Evolutionary conservation across 1,140 invertebrate species (phyloP).

Genomic region (Cydia pomonella): DNA sequence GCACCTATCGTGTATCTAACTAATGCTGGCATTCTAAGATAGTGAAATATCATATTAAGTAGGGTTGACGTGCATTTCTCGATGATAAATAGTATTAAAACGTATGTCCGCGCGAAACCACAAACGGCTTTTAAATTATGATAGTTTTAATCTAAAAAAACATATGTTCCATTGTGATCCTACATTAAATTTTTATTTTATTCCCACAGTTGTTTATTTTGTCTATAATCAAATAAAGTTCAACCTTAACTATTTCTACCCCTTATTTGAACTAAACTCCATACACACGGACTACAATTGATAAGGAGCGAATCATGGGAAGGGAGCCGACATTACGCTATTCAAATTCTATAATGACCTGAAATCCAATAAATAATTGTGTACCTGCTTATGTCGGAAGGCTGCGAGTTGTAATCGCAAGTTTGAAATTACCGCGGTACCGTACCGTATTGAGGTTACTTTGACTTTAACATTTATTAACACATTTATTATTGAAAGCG

Average conservation of each 20-base stretch:
- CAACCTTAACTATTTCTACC: neutral
- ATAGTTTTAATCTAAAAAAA: slow-evolving; percentile 40
- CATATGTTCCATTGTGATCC: slow-evolving; percentile 67
- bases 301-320: too few species aligned
- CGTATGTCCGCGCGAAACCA: slow-evolving; percentile 8
- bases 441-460: too few species aligned
- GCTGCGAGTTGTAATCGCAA: too few species aligned
- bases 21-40: slow-evolving; percentile 6
- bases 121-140: slow-evolving; percentile 34
- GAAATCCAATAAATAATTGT: too few species aligned
- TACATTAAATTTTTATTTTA: slow-evolving; percentile 76
- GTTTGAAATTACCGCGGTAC: too few species aligned
- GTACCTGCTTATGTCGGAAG: too few species aligned
- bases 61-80: slow-evolving; percentile 16
- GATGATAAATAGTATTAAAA: slow-evolving; percentile 19
- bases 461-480: too few species aligned
- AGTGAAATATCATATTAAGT: slow-evolving; percentile 6
- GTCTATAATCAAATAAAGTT: slow-evolving; percentile 34
- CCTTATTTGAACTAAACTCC: too few species aligned
- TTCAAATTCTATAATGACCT: too few species aligned
- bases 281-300: too few species aligned
- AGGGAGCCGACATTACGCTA: too few species aligned
- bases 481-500: too few species aligned
- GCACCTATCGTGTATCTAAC: neutral
- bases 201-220: slow-evolving; percentile 55